Evolutionary conservation across 2,797 vertebrate species (phyloP), one percentile per base, ranked within the genome.

Genomic region (Catharus ustulatus): DNA sequence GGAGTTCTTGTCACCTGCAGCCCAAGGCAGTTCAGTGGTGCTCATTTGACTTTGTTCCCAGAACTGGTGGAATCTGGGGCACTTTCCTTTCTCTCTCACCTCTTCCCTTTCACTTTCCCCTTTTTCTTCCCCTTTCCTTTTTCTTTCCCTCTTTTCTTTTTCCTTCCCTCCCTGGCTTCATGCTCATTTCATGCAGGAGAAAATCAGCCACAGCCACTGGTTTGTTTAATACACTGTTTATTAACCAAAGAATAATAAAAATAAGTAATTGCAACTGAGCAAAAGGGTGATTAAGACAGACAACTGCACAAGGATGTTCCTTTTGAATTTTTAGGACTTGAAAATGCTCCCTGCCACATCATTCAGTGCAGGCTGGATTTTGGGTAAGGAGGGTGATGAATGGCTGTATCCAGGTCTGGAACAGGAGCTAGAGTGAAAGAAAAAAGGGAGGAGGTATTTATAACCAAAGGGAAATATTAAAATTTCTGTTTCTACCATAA

Each of bases 401-500:
- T 75, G 61, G 38, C n/a, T 52, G 43, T 12, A 22, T 36, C 71
- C 61, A 15, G 42, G 51, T 62, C 59, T 34, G 27, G 46, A 80
- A 38, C 46, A 6, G 34, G 26, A 86, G 67, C 36, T 67, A 24
- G 29, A 77, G n/a, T 45, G 30, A 43, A 75, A 77, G 7, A 4
- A 54, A 74, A 82, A 61, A 48, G 63, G 40, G 54, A 84, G 49
- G 42, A 94, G 78, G 36, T 16, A 2, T 92, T 81, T 61, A 55
- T 69, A 89, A 93, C 78, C 52, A 80, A 89, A 55, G 52, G 71
- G 78, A 95, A 96, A 88, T 85, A 89, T 40, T 81, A 79, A 92
- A 87, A 92, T 93, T 52, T 83, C 89, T 91, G 40, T 92, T 95
- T 86, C 84, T 93, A 40, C 24, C 4, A 1, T 96, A 95, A 96